Percentiles rank a stretch among this genome's conserved stretches.
phyloP scores from a whole-genome alignment of 2,113 vertebrate species.

The Gymnarchus niloticus region DNA sequence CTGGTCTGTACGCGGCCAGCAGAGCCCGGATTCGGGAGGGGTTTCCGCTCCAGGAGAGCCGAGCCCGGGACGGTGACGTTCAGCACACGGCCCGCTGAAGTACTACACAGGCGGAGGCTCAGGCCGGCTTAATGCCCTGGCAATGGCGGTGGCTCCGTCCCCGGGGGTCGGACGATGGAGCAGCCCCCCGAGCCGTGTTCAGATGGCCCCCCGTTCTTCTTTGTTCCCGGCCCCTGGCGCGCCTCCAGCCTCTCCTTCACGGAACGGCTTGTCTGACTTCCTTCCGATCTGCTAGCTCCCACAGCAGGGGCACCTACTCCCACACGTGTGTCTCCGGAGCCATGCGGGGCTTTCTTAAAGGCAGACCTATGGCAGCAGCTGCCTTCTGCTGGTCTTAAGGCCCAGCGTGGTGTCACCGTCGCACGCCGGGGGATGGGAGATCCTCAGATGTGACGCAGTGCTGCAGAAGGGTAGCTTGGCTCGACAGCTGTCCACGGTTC shows the following conservation, averaged over 20 bases:
- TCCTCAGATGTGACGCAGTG: too few relatives aligned
- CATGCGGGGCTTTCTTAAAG: not conserved
- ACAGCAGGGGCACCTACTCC: not conserved
- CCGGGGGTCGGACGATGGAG: too few relatives aligned
- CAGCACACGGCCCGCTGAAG: constrained; percentile 7
- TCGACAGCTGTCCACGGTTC: too few relatives aligned
- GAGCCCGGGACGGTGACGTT: constrained; percentile 37
- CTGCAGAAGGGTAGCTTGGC: too few relatives aligned
- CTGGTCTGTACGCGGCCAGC: constrained; percentile 20
- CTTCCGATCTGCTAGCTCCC: not conserved
- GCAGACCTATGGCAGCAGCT: too few relatives aligned
- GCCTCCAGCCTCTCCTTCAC: not conserved
- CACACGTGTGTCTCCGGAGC: not conserved
- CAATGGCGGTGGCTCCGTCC: too few relatives aligned
- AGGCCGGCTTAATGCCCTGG: too few relatives aligned
- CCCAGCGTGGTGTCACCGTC: too few relatives aligned
- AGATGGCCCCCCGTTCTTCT: too few relatives aligned
- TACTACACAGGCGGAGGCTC: constrained; percentile 8
- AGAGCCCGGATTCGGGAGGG: constrained; percentile 46
- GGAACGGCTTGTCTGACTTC: not conserved
- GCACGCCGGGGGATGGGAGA: too few relatives aligned
- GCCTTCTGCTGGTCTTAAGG: too few relatives aligned
- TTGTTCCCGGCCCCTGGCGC: not conserved
- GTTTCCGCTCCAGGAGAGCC: constrained; percentile 46
- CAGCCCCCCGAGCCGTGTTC: not conserved